These are phyloP conservation scores for Junco hyemalis DNA, from an alignment of 2,113 vertebrate genomes.

Conservation along the genomic window DNA sequence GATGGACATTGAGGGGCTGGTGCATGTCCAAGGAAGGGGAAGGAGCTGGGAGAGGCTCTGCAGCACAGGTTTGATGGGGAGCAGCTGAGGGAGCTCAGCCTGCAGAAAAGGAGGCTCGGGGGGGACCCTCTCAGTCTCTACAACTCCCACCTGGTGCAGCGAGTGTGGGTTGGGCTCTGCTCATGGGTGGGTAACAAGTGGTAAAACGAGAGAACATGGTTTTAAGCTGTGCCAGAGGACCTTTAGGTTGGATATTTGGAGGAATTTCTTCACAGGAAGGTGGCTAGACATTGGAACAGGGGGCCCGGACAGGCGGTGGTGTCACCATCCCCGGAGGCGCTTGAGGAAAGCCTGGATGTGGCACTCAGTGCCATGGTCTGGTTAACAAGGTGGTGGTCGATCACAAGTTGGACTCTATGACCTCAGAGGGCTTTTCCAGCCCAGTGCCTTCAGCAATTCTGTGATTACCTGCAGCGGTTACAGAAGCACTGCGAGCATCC, in stretches of 20 bases:
- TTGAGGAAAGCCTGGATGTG: neutral
- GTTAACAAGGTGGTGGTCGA: neutral
- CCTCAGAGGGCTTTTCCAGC: neutral
- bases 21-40: neutral
- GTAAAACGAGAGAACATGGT: rapidly evolving
- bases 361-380: neutral
- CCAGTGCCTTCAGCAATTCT: rapidly evolving
- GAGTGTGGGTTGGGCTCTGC: neutral
- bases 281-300: rapidly evolving
- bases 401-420: rapidly evolving
- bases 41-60: neutral
- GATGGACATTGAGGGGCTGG: neutral
- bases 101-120: neutral
- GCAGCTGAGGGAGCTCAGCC: neutral
- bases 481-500: rapidly evolving
- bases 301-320: neutral
- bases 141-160: too few relatives aligned
- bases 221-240: neutral
- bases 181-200: rapidly evolving
- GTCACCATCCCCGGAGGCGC: neutral
- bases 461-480: rapidly evolving
- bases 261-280: neutral
- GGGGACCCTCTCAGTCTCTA: rapidly evolving
- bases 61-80: neutral
- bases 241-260: neutral